Evolutionary conservation across 1,140 invertebrate genomes (phyloP), one percentile per base, ranked within the genome.

Genomic region (Oryctes rhinoceros): DNA sequence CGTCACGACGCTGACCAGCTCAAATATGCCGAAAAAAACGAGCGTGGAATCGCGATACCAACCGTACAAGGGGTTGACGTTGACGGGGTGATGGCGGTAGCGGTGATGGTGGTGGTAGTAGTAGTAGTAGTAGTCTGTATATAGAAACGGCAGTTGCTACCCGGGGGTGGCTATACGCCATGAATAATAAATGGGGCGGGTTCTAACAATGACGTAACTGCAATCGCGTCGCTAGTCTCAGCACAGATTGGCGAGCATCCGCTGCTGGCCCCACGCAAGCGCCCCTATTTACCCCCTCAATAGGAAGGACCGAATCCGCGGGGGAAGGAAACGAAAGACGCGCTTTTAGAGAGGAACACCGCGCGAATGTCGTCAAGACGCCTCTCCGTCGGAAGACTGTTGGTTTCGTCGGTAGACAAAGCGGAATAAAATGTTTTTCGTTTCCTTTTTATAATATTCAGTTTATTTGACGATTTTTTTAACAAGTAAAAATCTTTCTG

Each of bases 191-290:
- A 87, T 87, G 84, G 87, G 87, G 87, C 87, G 87, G 86, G 87
- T 86, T 87, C 86, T 86, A 87, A 87, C 87, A 87, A 87, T 87
- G 87, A 87, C 87, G 87, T 86, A 87, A 87, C 86, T 86, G 86
- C 86, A 86, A 87, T 87, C 86, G 86, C 85, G 81, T 84, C 82
- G 83, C 83, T 86, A 83, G 83, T 86, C 85, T 84, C 83, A 80
- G 86, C 86, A 87, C 86, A 87, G 86, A 87, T 87, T 87, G 86
- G 86, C 85, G 85, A 85, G 83, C 84, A 85, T 84, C 81, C 82
- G 79, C 81, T 65, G 83, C 83, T 79, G 81, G 81, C 81, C 79
- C 81, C 76, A 80, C 80, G 80, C 75, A 78, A 53, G 80, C 80
- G 75, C 80, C 77, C 47, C 67, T 78, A 80, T 78, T 76, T 53